Evolutionary conservation across 2,113 vertebrate genomes (phyloP), one percentile per base, ranked within the genome.

Genomic region (Oreochromis niloticus): DNA sequence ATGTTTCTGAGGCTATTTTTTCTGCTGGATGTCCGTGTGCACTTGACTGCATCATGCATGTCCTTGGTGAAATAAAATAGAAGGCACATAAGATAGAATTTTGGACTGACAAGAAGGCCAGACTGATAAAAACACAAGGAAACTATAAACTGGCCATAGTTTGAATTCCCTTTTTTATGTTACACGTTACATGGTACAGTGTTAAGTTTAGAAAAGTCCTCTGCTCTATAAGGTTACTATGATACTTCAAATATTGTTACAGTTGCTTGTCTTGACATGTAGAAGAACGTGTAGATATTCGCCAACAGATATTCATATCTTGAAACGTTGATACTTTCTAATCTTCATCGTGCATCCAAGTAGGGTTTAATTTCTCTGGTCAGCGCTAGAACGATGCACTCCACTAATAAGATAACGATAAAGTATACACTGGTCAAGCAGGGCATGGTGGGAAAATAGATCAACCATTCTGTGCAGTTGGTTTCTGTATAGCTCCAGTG

Each of bases 361-460:
- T 3, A 6, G 39, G 11, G 6, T 61, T 75, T 61, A 4, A 59
- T 83, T 80, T 73, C 6, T 78, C 8, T 17, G 5, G 24, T 36
- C 9, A 32, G 19, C 0, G 24, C 34, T 81, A 10, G 46, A 81
- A 39, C 3, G 13, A 48, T n/a, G 17, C 63, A 14, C 79, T n/a
- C 8, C 61, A 36, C 43, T 78, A 57, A 41, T 24, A 75, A 75
- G 71, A 48, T 48, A 12, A 75, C 0, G 1, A 48, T 48, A 75
- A 75, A 30, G 39, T 30, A 10, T 19, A 34, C 27, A 6, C 80
- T 34, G 55, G 83, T 81, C 1, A 5, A 87, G 84, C 2, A 12
- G 30, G 54, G 32, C 54, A 39, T 36, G 39, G 9, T 27, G 43
- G 82, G 36, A 89, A 92, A 86, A 41, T 91, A 82, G 90, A 88